Evolutionary conservation across 2,888 invertebrate species (phyloP).

Genomic region (Cybosia mesomella): DNA sequence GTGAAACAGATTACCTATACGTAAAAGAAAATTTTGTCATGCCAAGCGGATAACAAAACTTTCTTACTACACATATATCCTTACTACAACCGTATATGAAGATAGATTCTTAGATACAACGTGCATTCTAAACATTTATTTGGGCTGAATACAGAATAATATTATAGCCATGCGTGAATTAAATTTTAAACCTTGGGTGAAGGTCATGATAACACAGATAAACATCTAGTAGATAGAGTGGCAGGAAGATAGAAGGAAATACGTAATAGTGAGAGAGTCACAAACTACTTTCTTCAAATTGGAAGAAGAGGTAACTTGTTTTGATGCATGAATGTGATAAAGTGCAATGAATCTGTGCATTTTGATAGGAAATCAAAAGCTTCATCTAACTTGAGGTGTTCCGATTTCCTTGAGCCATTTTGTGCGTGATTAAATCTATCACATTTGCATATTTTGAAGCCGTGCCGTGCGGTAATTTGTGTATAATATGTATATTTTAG

Average conservation of each 20-base stretch:
- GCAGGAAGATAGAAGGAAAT: constrained; percentile 70
- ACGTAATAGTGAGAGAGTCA: constrained; percentile 65
- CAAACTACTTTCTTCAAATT: constrained; percentile 67
- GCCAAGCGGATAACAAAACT: constrained; percentile 75
- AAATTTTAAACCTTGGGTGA: constrained; percentile 67
- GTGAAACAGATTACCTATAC: constrained; percentile 55
- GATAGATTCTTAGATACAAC: constrained; percentile 76
- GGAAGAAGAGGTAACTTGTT: constrained; percentile 67
- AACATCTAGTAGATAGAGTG: constrained; percentile 69
- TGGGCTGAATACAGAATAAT: constrained; percentile 73
- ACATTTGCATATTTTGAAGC: constrained; percentile 38
- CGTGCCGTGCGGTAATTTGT: constrained; percentile 35
- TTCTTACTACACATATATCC: constrained; percentile 75
- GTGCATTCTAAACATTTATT: constrained; percentile 85
- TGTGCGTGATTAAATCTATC: constrained; percentile 67
- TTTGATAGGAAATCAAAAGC: constrained; percentile 66
- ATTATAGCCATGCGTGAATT: constrained; percentile 82
- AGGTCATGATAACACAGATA: constrained; percentile 71
- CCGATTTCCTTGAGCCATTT: constrained; percentile 75
- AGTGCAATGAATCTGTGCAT: constrained; percentile 76
- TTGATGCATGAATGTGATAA: constrained; percentile 74
- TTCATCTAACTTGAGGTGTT: constrained; percentile 62
- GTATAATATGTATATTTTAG: constrained; percentile 17
- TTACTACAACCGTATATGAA: constrained; percentile 72
- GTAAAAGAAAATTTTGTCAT: constrained; percentile 72